phyloP scores from a whole-genome alignment of 2,113 vertebrate genomes.

The Aleadryas rufinucha region DNA sequence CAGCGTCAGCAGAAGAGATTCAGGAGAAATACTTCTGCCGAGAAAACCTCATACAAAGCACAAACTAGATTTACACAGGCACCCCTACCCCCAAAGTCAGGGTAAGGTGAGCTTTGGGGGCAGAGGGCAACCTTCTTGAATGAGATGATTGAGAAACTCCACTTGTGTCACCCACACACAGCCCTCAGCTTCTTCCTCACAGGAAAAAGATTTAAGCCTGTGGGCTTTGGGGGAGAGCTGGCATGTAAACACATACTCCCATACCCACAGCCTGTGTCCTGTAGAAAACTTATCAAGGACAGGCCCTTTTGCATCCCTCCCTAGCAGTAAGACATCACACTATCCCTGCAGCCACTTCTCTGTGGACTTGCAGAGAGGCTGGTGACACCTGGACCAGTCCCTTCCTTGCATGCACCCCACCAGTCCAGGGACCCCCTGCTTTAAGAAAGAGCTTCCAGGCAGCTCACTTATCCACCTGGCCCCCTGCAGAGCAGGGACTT shows the following conservation, averaged over 20 bases:
- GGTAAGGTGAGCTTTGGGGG: not conserved
- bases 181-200: not conserved
- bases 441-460: not conserved
- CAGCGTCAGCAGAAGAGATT: not conserved
- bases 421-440: not conserved
- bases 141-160: not conserved
- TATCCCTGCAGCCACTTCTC: not conserved
- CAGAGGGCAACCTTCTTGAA: not conserved
- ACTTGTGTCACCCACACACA: not conserved
- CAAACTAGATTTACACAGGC: not conserved
- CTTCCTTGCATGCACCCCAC: fast-evolving
- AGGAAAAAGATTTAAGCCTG: not conserved
- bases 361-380: not conserved
- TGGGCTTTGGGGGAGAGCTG: not conserved
- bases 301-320: not conserved
- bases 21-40: not conserved
- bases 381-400: not conserved
- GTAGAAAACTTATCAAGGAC: not conserved
- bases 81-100: not conserved
- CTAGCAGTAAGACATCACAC: not conserved
- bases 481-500: not conserved
- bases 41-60: not conserved
- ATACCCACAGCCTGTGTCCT: not conserved
- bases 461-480: not conserved
- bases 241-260: not conserved